A percentile compares a stretch with the other conserved stretches of the same genome.
Conservation (phyloP, 2,113 vertebrate genomes). For the Neomonachus schauinslandi region DNA sequence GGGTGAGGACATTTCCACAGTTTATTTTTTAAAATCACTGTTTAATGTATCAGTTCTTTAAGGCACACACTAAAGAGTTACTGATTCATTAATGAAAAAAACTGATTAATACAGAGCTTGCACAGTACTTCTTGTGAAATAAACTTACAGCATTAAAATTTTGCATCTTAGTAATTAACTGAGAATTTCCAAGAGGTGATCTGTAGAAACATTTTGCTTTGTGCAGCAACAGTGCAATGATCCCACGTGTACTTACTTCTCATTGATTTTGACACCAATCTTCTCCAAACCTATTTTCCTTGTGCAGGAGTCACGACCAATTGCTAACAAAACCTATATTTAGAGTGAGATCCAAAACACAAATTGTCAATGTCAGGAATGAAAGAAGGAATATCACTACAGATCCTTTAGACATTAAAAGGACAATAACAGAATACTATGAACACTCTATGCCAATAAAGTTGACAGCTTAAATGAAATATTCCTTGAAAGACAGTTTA, state of each 20-base stretch:
- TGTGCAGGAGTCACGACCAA: conserved; percentile 96
- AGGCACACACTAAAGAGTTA: background rate
- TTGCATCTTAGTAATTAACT: background rate
- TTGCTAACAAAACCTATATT: conserved; percentile 93
- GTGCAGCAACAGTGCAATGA: background rate
- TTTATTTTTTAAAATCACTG: background rate
- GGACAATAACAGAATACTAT: background rate
- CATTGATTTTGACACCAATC: conserved; percentile 92
- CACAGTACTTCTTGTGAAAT: background rate
- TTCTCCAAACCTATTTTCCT: conserved; percentile 94
- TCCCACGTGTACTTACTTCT: conserved; percentile 88
- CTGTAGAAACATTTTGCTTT: background rate
- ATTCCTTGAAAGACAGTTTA: background rate
- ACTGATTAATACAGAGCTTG: background rate
- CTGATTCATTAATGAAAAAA: background rate
- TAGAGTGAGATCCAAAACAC: background rate
- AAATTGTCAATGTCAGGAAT: background rate
- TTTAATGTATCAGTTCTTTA: background rate
- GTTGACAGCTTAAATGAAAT: background rate
- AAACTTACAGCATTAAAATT: background rate
- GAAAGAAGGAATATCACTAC: background rate
- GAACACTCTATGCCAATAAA: background rate
- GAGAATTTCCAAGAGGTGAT: background rate
- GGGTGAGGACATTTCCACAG: background rate
- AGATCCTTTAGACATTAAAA: background rate